Base-by-base conservation (phyloP, 2,797 vertebrate genomes). In the Mastacembelus armatus region DNA sequence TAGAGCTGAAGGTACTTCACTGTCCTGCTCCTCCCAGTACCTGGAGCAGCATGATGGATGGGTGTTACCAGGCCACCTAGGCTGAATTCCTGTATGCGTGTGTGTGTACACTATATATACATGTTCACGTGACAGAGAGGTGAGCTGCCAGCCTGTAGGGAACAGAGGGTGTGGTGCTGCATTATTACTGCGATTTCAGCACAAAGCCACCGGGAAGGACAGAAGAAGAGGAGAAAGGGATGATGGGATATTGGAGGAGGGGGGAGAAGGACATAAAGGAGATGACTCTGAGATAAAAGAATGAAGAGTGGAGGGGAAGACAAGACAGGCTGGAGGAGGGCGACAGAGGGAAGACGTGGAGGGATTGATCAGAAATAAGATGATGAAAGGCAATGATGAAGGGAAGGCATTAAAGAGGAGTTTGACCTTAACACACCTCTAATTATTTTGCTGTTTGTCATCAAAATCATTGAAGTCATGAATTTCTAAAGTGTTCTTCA, bases 141-240 rank as follows among this genome's bases (percentile, higher is more conserved):
- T 72, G 78, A 78, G 71, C 60, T 64, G 40, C 69, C 60, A 48
- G 71, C 54, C 64, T 40, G 35, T 26, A 39, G 58, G 65, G 57
- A 78, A 32, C 64, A 66, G 67, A 74, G 68, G 68, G 58, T 19
- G 73, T 71, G 66, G 68, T 59, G 78, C 64, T 63, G 73, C 69
- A 84, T 88, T 88, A 83, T 81, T 81, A 75, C 57, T 71, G 77
- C 44, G 47, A 83, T 86, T 89, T 83, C 64, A 72, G 76, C 76
- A 63, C 74, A 66, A 72, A 74, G 81, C 87, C 57, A 1, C 50
- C 27, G 70, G 85, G 86, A 88, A 78, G 83, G 77, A 71, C 74
- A 78, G 67, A 65, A 62, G 71, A 77, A 65, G 43, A 70, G 51
- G 54, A 80, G 68, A 61, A 44, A 47, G 29, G 55, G 63, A 64